Conservation (phyloP, 2,888 invertebrate genomes). For the Rhimphoctona megacephalus region DNA sequence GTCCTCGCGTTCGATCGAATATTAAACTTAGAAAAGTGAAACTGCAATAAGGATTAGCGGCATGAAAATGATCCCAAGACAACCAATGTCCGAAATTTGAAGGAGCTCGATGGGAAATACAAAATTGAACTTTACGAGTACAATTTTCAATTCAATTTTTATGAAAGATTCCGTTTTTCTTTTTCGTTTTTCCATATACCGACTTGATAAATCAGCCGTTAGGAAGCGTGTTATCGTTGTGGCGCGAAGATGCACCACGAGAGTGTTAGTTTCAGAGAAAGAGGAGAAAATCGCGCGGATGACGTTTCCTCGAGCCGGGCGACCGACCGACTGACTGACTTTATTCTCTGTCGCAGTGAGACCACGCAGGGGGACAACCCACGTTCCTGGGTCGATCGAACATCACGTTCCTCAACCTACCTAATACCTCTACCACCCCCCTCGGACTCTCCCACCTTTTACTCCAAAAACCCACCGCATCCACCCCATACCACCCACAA, state of each 20-base stretch:
- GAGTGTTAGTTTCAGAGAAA: constrained; percentile 24
- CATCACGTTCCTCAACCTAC: constrained; percentile 51
- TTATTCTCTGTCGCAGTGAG: constrained; percentile 81
- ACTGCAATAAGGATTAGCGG: background rate
- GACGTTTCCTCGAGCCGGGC: constrained; percentile 67
- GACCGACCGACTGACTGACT: constrained; percentile 80
- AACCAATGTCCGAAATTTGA: background rate
- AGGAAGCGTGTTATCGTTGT: background rate
- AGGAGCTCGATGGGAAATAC: background rate
- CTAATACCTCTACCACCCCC: constrained; percentile 45
- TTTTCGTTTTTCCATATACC: background rate
- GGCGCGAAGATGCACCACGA: constrained; percentile 38
- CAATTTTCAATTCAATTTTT: background rate
- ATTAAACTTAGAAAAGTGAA: background rate
- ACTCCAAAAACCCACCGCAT: constrained; percentile 68
- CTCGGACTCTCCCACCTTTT: constrained; percentile 50
- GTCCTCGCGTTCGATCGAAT: background rate
- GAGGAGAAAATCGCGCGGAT: constrained; percentile 43
- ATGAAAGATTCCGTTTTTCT: background rate
- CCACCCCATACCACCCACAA: constrained; percentile 41
- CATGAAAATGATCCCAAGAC: background rate
- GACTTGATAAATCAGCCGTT: background rate
- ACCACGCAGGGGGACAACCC: constrained; percentile 73
- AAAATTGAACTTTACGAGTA: background rate
- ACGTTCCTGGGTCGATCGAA: constrained; percentile 71